Percentiles rank a stretch among this genome's conserved stretches.
Conservation (phyloP, 2,888 invertebrate species). For the Erebia epiphron region DNA sequence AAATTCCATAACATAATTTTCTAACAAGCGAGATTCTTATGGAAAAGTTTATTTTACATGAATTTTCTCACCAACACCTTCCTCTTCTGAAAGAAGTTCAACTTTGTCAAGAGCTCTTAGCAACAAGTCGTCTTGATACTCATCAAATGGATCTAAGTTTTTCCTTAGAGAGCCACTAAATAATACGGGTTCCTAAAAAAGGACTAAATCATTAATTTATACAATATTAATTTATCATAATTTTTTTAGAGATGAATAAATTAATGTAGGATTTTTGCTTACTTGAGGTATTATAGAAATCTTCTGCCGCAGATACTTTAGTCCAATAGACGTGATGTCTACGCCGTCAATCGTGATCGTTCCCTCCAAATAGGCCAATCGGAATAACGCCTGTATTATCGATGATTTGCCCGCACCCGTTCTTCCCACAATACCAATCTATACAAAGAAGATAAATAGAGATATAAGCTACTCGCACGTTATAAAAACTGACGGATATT, state of each 20-base stretch:
- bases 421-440: conserved; percentile 86
- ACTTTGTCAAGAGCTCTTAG: conserved; percentile 91
- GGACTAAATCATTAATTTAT: neutral
- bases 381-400: conserved; percentile 86
- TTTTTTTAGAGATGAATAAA: neutral
- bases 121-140: conserved; percentile 87
- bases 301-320: conserved; percentile 83
- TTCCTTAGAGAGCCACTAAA: conserved; percentile 93
- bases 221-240: neutral
- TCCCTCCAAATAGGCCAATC: conserved; percentile 86
- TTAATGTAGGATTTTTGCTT: conserved; percentile 12
- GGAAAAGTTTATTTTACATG: neutral
- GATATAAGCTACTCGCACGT: no score
- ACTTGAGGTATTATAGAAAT: conserved; percentile 86
- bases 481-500: neutral
- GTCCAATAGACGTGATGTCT: conserved; percentile 81
- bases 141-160: conserved; percentile 90
- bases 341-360: conserved; percentile 87
- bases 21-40: no score
- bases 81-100: conserved; percentile 60
- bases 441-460: conserved; percentile 17
- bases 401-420: conserved; percentile 88
- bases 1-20: no score
- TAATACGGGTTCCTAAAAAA: conserved; percentile 87
- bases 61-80: conserved; percentile 48